Conservation (phyloP, 2,113 vertebrate genomes). For the Xenus cinereus region DNA sequence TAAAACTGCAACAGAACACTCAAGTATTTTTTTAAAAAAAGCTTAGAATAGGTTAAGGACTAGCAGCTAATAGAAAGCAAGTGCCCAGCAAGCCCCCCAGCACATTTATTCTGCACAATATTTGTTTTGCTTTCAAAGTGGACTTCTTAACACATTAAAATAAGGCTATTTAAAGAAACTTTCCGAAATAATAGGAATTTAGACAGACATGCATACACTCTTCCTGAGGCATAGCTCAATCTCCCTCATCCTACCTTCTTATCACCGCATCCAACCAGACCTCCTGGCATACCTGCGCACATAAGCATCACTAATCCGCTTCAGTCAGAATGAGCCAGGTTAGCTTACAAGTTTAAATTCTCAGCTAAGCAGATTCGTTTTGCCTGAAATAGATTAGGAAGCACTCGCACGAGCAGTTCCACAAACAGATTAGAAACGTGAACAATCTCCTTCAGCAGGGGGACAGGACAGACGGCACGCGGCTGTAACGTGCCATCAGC, state of each 20-base stretch:
- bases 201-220: not conserved
- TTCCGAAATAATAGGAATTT: not conserved
- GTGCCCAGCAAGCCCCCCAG: not conserved
- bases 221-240: not conserved
- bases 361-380: constrained; percentile 5
- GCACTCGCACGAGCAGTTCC: not conserved
- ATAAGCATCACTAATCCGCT: not conserved
- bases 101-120: not conserved
- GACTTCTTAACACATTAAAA: not conserved
- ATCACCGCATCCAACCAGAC: not conserved
- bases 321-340: constrained; percentile 12
- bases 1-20: not conserved
- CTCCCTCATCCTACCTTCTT: not conserved
- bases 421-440: not conserved
- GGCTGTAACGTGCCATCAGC: not conserved
- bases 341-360: constrained; percentile 39
- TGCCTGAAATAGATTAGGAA: constrained; percentile 43
- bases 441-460: not conserved
- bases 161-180: not conserved
- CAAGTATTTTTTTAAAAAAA: not conserved
- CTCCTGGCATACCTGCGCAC: not conserved
- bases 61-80: not conserved
- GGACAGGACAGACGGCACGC: not conserved
- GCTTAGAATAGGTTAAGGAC: not conserved
- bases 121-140: not conserved